These are phyloP conservation scores for Solenopsis fugax DNA, from an alignment of 1,140 invertebrate genomes.

Conservation along the genomic window DNA sequence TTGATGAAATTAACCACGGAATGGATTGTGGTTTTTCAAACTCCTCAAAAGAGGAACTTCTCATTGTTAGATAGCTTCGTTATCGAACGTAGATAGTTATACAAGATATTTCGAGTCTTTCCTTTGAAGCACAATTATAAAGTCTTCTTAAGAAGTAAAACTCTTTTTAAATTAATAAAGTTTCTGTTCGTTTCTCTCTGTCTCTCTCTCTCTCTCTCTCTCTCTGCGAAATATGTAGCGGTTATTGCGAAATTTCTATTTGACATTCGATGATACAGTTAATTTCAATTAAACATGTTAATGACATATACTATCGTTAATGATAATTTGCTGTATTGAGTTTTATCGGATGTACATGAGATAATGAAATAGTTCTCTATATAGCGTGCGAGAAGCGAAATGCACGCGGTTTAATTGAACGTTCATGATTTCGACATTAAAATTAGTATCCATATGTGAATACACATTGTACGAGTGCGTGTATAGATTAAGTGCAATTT, in stretches of 20 bases:
- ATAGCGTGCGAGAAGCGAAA: conserved; percentile 3
- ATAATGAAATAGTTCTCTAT: conserved; percentile 25
- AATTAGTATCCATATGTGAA: neutral
- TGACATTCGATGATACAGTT: neutral
- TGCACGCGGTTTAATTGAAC: conserved; percentile 20
- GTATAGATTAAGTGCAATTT: conserved; percentile 35
- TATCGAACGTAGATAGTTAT: neutral
- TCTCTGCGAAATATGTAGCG: neutral
- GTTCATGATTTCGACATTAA: conserved; percentile 19
- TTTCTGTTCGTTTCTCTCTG: neutral
- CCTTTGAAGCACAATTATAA: neutral
- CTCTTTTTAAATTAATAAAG: neutral
- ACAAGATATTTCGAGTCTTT: neutral
- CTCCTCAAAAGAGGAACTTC: neutral
- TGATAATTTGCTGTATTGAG: conserved; percentile 19
- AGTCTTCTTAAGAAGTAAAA: neutral
- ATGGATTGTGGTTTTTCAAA: neutral
- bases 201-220: neutral
- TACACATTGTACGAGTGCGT: neutral
- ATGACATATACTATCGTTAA: neutral
- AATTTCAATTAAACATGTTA: conserved; percentile 17
- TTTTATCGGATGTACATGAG: conserved; percentile 12
- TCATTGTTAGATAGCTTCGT: conserved; percentile 1
- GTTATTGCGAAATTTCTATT: neutral
- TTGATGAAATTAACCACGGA: conserved; percentile 32